Evolutionary conservation across 2,113 vertebrate species (phyloP), one percentile per base, ranked within the genome.

Genomic region (Microcebus ravelobensis): DNA sequence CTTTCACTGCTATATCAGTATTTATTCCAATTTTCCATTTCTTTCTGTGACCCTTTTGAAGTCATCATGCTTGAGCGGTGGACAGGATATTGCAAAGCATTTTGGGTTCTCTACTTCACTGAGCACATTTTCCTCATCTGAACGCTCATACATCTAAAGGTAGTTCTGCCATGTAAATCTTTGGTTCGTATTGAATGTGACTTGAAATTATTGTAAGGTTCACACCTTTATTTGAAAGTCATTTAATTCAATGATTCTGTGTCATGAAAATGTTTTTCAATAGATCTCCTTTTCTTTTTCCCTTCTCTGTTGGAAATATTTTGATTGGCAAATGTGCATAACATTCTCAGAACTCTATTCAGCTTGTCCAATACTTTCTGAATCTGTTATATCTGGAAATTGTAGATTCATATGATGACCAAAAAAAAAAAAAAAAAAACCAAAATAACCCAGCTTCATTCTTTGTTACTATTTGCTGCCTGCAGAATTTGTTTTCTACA

Each of bases 201-300:
- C 34, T 85, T 88, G 79, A 95, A 91, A 86, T 91, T 83, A 95
- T 71, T 86, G n/a, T 82, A 79, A 91, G 17, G 23, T 84, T 59
- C 42, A 39, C 17, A 48, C 15, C 27, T 85, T 91, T 89, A 82
- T 93, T 82, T 91, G 55, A 79, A 85, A 86, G 76, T 79, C 77
- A 96, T 67, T 92, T 82, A 94, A 77, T 73, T 96, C 59, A 77
- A 36, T 95, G 61, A n/a, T 85, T 95, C 79, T 96, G 6, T 91
- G 73, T 50, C 65, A 70, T 87, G 20, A 96, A 95, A 96, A 63
- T 65, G 34, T 79, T 96, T 94, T 96, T 95, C 86, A 57, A 31
- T 82, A 89, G 36, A 79, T 68, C 25, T 79, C 27, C 68, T 89
- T 82, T 70, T 27, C 52, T 73, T 29, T 67, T 23, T 67, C 21